A percentile compares a stretch with the other conserved stretches of the same genome.
These are phyloP conservation scores for Semotilus atromaculatus DNA, from an alignment of 2,797 vertebrate species.

Conservation along the genomic window DNA sequence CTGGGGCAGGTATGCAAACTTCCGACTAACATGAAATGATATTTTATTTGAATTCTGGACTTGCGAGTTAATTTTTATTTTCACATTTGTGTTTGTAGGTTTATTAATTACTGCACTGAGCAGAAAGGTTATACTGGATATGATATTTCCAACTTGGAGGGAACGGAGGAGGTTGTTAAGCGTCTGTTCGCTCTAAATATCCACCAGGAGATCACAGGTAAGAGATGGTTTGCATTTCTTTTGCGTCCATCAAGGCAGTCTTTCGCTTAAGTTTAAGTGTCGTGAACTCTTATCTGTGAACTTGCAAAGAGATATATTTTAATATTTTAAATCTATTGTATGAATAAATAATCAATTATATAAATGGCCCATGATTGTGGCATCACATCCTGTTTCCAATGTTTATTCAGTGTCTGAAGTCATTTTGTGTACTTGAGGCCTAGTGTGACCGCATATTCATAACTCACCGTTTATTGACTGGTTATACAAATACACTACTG, in stretches of 20 bases:
- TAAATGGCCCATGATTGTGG: not conserved
- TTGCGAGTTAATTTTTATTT: not conserved
- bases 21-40: not conserved
- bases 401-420: not conserved
- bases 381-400: not conserved
- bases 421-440: not conserved
- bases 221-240: too few relatives aligned
- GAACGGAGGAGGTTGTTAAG: constrained; percentile 47
- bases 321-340: not conserved
- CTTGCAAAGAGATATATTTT: not conserved
- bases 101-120: constrained; percentile 73
- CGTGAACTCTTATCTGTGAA: not conserved
- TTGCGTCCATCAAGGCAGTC: too few relatives aligned
- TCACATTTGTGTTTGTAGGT: constrained; percentile 63
- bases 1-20: constrained; percentile 81
- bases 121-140: constrained; percentile 66
- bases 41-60: not conserved
- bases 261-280: not conserved
- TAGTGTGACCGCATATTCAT: not conserved
- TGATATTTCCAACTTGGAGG: constrained; percentile 41
- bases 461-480: too few relatives aligned
- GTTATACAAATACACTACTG: not conserved
- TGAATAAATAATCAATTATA: not conserved
- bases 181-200: constrained; percentile 52
- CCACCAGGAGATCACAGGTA: constrained; percentile 18